phyloP scores from a whole-genome alignment of 2,797 vertebrate genomes.

The Squalus acanthias region DNA sequence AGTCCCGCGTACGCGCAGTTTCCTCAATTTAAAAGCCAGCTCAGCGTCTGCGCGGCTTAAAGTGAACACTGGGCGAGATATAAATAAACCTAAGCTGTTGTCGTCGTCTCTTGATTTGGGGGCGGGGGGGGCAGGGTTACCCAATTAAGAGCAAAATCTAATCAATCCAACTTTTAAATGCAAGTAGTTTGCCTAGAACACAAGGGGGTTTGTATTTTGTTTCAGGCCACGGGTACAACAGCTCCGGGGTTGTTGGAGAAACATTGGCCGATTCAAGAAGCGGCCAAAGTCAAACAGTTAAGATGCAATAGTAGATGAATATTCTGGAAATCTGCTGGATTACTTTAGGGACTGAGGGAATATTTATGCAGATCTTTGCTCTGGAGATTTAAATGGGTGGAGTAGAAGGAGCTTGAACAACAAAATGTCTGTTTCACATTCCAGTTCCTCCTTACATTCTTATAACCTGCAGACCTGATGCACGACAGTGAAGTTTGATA shows the following conservation, averaged over 20 bases:
- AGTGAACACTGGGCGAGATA: too few relatives aligned
- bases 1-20: too few relatives aligned
- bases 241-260: not conserved
- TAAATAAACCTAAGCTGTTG: too few relatives aligned
- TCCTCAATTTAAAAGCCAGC: too few relatives aligned
- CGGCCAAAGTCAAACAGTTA: not conserved
- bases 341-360: not conserved
- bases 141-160: not conserved
- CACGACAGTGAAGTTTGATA: not conserved
- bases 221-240: not conserved
- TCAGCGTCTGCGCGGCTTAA: too few relatives aligned
- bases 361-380: not conserved
- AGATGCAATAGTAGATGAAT: not conserved
- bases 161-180: not conserved
- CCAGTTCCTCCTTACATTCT: not conserved
- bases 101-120: too few relatives aligned
- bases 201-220: not conserved
- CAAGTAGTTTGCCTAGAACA: not conserved
- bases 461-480: not conserved
- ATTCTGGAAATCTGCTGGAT: not conserved
- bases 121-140: not conserved
- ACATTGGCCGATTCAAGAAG: not conserved
- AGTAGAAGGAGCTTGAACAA: not conserved
- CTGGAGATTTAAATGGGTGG: not conserved
- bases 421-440: not conserved